Evolutionary conservation across 2,888 invertebrate genomes (phyloP).

Genomic region (Polydrusus tereticollis): DNA sequence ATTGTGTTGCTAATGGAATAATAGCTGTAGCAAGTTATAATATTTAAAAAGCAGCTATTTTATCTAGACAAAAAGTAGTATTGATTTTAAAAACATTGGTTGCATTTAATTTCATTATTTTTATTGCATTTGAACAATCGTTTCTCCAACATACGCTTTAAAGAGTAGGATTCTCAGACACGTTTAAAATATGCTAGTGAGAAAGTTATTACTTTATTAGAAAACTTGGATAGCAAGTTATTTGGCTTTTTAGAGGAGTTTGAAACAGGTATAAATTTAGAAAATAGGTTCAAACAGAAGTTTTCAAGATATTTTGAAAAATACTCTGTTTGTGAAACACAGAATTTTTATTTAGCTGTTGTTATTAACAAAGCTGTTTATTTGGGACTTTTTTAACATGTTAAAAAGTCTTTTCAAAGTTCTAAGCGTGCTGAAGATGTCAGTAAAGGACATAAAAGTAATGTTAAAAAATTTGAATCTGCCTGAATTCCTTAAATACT

Average conservation of each 20-base stretch:
- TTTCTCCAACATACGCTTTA: too few relatives aligned
- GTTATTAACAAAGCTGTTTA: background rate
- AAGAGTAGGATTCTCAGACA: background rate
- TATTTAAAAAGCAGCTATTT: too few relatives aligned
- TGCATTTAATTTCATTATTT: too few relatives aligned
- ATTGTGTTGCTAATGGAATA: too few relatives aligned
- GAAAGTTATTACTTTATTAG: background rate
- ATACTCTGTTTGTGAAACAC: too few relatives aligned
- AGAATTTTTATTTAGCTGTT: background rate
- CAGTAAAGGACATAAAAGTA: background rate
- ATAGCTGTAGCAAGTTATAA: too few relatives aligned
- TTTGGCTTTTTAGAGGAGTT: background rate
- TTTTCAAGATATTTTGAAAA: background rate
- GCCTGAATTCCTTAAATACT: background rate
- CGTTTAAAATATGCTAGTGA: background rate
- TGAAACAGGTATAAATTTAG: background rate
- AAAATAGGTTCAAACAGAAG: too few relatives aligned
- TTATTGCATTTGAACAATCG: too few relatives aligned
- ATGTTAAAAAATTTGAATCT: background rate
- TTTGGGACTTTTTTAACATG: background rate
- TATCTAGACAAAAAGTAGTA: too few relatives aligned
- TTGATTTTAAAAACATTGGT: too few relatives aligned
- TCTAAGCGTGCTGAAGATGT: background rate
- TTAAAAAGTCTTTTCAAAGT: background rate
- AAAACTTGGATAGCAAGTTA: background rate